A percentile compares a stretch with the other conserved stretches of the same genome.
Conservation (phyloP, 2,888 invertebrate genomes). For the Cheilosia pagana region DNA sequence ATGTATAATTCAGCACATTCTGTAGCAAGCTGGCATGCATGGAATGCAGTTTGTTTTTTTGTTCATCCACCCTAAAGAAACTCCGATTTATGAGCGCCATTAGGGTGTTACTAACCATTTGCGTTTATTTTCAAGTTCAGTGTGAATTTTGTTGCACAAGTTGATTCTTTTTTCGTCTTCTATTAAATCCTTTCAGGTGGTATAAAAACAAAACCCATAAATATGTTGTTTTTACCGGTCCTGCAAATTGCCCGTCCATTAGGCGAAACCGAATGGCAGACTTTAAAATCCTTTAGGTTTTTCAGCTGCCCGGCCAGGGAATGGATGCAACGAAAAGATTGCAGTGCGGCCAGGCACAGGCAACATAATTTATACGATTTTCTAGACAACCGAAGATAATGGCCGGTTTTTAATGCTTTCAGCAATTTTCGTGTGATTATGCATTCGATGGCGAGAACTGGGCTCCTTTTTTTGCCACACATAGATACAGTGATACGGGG, state of each 20-base stretch:
- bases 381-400: conserved; percentile 72
- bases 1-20: conserved; percentile 61
- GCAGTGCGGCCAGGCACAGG: conserved; percentile 38
- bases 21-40: conserved; percentile 3
- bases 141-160: conserved; percentile 18
- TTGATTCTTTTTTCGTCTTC: conserved; percentile 12
- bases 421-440: conserved; percentile 66
- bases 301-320: not conserved
- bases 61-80: not conserved
- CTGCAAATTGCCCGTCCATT: conserved; percentile 78
- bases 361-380: conserved; percentile 67
- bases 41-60: not conserved
- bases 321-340: conserved; percentile 61
- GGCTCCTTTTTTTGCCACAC: conserved; percentile 20
- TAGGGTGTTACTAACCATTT: conserved; percentile 61
- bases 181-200: conserved; percentile 1
- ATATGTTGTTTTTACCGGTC: conserved; percentile 68
- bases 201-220: conserved; percentile 43
- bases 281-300: conserved; percentile 47
- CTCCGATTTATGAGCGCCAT: conserved; percentile 63
- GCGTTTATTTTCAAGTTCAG: conserved; percentile 36
- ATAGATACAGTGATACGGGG: not conserved
- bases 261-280: conserved; percentile 42
- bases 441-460: conserved; percentile 49
- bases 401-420: conserved; percentile 68